These are phyloP conservation scores for Syngnathoides biaculeatus DNA, from an alignment of 2,113 vertebrate species.

Conservation along the genomic window DNA sequence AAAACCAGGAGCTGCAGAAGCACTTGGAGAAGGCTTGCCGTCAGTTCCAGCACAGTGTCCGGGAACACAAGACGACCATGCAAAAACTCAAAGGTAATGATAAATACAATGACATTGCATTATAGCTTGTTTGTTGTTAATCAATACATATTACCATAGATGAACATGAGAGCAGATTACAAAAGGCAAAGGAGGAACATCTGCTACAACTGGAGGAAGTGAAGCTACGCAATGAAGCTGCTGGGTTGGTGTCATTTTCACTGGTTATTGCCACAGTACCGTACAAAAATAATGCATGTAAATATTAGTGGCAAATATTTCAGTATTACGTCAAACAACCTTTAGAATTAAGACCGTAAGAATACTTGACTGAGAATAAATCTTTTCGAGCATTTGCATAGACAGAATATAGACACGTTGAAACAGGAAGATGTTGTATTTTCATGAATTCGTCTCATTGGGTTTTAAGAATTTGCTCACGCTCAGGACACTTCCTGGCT, in stretches of 20 bases:
- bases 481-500: no score
- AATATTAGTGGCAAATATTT: no score
- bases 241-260: constrained; percentile 47
- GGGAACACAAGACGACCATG: constrained; percentile 70
- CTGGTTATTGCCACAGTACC: not conserved
- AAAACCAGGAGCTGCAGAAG: constrained; percentile 79
- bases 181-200: constrained; percentile 51
- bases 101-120: not conserved
- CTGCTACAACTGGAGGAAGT: constrained; percentile 52
- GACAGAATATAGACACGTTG: no score
- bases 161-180: constrained; percentile 59
- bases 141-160: constrained; percentile 43
- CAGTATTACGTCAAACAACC: no score
- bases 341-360: no score
- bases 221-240: constrained; percentile 37
- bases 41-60: constrained; percentile 79
- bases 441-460: no score
- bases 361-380: no score
- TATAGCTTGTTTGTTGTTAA: constrained; percentile 2
- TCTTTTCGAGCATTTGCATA: no score
- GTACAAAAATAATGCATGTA: not conserved
- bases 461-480: no score
- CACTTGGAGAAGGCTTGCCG: constrained; percentile 78
- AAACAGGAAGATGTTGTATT: no score
- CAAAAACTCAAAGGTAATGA: constrained; percentile 70